Evolutionary conservation across 53 echinoderm and acorn worm genomes (phyloP), one percentile per base, ranked within the genome.

Genomic region (Echinarachnius parma): DNA sequence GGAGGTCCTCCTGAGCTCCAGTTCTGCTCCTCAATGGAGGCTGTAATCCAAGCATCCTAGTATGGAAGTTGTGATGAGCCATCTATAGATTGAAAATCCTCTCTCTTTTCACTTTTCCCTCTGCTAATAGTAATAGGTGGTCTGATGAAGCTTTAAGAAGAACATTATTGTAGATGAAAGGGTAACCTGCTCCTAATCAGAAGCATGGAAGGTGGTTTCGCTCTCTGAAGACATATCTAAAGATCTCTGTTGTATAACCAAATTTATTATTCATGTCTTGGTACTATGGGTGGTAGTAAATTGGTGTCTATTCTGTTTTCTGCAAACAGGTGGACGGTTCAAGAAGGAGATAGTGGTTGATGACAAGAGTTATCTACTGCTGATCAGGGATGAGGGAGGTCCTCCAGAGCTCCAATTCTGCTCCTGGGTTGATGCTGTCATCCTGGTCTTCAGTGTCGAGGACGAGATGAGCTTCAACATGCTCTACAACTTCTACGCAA

Each of bases 11-110:
- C 96, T 4, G 98, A 98, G 75, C 81, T 91, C 37, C 98, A 98
- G 68, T 98, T 98, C 80, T 98, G 98, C 66, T 98, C 98, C 59
- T 98, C 91, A 91, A 91, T 98, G 18, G 98, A 98, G 65, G 98
- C 98, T 2, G 91, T 98, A 55, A 98, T 98, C 28, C 75, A 92
- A 31, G 98, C 92, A 60, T 98, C 92, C 76, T n/a, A 98, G 98
- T 46, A 91, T 98, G 9, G 98, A 98, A 46, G 98, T 92, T 77
- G 98, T 92, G 48, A 91, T 82, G 66, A 98, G 98, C 75, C n/a
- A n/a, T n/a, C n/a, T n/a, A n/a, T n/a, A n/a, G n/a, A n/a, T n/a
- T n/a, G n/a, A n/a, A n/a, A n/a, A n/a, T n/a, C n/a, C n/a, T n/a
- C n/a, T n/a, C n/a, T n/a, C n/a, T n/a, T n/a, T n/a, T n/a, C n/a